Percentiles rank a stretch among this genome's conserved stretches.
Conservation (phyloP, 2,797 vertebrate genomes). For the Periophthalmus magnuspinnatus region DNA sequence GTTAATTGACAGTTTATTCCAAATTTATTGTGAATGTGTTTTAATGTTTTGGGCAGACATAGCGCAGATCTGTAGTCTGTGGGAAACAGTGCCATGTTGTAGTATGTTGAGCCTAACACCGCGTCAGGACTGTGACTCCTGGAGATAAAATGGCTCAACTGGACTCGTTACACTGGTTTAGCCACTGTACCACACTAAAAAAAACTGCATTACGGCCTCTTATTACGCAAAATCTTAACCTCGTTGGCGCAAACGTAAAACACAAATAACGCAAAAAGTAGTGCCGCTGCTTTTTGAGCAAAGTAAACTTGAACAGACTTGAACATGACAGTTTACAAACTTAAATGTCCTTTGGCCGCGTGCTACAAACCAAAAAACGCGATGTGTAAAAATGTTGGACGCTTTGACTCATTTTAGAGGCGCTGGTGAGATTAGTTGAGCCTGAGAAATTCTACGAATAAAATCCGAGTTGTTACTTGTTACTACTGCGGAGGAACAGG, state of each 20-base stretch:
- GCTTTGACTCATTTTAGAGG: background rate
- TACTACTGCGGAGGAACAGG: conserved; percentile 50
- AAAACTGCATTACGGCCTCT: background rate
- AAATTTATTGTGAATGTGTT: background rate
- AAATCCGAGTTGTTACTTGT: conserved; percentile 39
- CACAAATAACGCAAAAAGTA: background rate
- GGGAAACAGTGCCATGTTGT: background rate
- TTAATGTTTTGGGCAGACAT: background rate
- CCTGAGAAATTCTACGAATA: conserved; percentile 13
- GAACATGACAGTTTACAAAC: no score
- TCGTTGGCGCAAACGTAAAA: background rate
- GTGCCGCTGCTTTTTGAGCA: background rate
- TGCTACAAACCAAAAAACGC: conserved; percentile 13
- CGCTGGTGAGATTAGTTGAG: background rate
- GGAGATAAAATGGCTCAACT: conserved; percentile 41
- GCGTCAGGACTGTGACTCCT: background rate
- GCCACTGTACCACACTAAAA: conserved; percentile 13
- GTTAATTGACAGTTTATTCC: conserved; percentile 21
- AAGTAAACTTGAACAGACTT: no score
- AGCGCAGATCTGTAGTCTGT: background rate
- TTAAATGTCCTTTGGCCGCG: no score
- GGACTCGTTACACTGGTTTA: conserved; percentile 26
- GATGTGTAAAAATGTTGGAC: no score
- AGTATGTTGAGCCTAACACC: no score
- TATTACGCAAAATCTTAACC: background rate